phyloP scores from a whole-genome alignment of 1,140 invertebrate species.

The Drosophila pseudoobscura region DNA sequence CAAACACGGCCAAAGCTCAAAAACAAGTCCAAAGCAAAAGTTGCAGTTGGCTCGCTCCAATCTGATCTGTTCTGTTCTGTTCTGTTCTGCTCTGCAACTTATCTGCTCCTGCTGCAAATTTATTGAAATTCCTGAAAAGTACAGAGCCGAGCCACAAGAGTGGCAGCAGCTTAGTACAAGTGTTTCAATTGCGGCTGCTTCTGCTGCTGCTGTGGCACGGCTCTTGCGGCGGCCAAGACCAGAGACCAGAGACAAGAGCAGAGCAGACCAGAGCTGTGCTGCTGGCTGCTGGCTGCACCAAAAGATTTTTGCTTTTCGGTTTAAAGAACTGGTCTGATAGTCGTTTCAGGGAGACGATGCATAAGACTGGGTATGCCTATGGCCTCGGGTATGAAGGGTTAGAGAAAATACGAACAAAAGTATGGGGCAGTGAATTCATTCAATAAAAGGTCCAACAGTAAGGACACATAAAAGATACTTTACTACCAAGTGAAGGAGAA shows the following conservation, averaged over 20 bases:
- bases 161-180: slow-evolving; percentile 62
- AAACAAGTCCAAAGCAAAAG: slow-evolving; percentile 75
- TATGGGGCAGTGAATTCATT: no score
- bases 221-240: slow-evolving; percentile 31
- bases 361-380: slow-evolving; percentile 1
- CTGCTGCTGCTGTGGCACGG: slow-evolving; percentile 29
- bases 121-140: slow-evolving; percentile 79
- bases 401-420: not conserved
- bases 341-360: slow-evolving; percentile 25
- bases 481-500: not conserved
- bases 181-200: slow-evolving; percentile 66
- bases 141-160: slow-evolving; percentile 47
- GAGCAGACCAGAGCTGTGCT: slow-evolving; percentile 45
- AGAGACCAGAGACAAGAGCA: slow-evolving; percentile 44
- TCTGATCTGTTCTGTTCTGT: no score
- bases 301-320: slow-evolving; percentile 72
- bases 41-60: slow-evolving; percentile 18
- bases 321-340: slow-evolving; percentile 71
- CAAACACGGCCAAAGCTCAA: slow-evolving; percentile 72
- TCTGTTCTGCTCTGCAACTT: no score
- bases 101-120: slow-evolving; percentile 66
- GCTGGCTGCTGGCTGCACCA: slow-evolving; percentile 31
- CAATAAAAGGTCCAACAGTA: no score
- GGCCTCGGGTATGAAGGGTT: slow-evolving; percentile 17
- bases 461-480: no score